Base-by-base conservation (phyloP, 2,113 vertebrate species). In the Proterorhinus semilunaris region DNA sequence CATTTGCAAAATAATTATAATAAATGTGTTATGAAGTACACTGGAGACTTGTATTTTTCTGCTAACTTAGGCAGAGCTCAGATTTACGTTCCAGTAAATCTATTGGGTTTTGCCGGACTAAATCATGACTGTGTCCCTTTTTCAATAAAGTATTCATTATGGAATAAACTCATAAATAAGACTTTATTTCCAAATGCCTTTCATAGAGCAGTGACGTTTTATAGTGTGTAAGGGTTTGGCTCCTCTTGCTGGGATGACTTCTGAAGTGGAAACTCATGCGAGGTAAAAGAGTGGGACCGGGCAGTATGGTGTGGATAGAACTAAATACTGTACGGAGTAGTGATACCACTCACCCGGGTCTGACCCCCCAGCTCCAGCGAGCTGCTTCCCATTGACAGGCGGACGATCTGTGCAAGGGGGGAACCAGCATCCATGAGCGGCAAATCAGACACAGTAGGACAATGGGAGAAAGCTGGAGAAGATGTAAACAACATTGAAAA, bases 121-220 rank as follows among this genome's bases (percentile, higher is more conserved):
- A 93, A 93, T 94, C 92, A 92, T 91, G 90, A 88, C 88, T 91
- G 89, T 93, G 92, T 94, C 6, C 62, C 46, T 8, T 1, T 82
- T 67, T 53, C 48, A 46, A 72, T 51, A 55, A 43, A 59, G 13
- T 54, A 61, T 45, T 12, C 66, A 15, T 21, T 43, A 62, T 46
- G 36, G 21, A 16, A 5, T 55, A 71, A 68, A 54, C 45, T 45
- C 69, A 58, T 46, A 75, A 55, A 16, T 71, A 51, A 48, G 0
- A 1, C n/a, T 71, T 64, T 58, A 74, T 76, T 71, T 68, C 48
- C 36, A 68, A 58, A 52, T 66, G 59, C 13, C 51, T 51, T 11
- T 74, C 43, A n/a, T 46, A 45, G 51, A 54, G 3, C 61, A 48
- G 68, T 48, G 9, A 61, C 15, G 67, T 71, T 62, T 75, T 45